Evolutionary conservation across 2,113 vertebrate genomes (phyloP), one percentile per base, ranked within the genome.

Genomic region (Eira barbara): DNA sequence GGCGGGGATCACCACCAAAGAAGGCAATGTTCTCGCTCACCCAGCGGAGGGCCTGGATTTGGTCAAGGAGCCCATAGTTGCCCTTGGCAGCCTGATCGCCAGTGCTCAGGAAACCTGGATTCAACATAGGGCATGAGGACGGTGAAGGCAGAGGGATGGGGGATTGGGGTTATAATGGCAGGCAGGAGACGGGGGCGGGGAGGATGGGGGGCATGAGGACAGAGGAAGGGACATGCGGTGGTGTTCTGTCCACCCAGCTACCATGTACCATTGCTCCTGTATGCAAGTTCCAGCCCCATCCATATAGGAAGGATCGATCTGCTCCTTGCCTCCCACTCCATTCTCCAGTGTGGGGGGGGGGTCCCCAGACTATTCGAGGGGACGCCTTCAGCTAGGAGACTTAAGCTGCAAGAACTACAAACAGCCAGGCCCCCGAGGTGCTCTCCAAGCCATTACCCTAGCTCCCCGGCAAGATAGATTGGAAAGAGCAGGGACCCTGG

Each of bases 81-180:
- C 99, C 99, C 98, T 99, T 99, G 94, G 99, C 99, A 52, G 99
- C 99, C 98, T 99, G 99, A 98, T 99, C 99, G 1, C 99, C 99
- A 0, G 99, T 99, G 97, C 99, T 99, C 98, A 99, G 99, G 98
- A 99, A 99, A 36, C 99, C 99, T 99, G 98, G 29, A 85, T 97
- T 92, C 52, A 74, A 98, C 90, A 97, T 42, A 98, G 59, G 31
- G 83, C 90, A 97, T 81, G 82, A 96, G 49, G 59, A 95, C 52
- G 88, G 82, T 94, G 87, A 97, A 95, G 69, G 84, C 1, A 36
- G 84, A 88, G 29, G 81, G 61, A 76, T 59, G 84, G 52, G 85
- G n/a, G 84, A 42, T 81, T 89, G 65, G 52, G 49, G 49, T 59
- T 52, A 74, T 1, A 3, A 67, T 21, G 47, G 73, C 47, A 71